Conservation (phyloP, 92 coral and sea anemone genomes). For the Bergia puertoricense region DNA sequence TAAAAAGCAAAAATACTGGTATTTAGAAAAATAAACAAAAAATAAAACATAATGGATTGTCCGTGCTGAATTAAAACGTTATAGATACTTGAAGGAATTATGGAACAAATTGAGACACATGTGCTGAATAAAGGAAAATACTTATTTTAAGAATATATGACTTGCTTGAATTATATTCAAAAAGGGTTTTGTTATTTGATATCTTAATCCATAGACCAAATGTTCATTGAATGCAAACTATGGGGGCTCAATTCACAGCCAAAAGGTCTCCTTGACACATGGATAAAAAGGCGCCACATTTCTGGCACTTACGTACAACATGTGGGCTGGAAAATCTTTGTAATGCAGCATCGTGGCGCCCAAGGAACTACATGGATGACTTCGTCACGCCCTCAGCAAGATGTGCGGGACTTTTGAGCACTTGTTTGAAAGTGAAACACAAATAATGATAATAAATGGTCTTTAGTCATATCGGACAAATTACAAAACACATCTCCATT, state of each 20-base stretch:
- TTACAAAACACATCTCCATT: too few species aligned
- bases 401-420: too few species aligned
- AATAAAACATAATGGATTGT: too few species aligned
- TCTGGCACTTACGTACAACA: constrained; percentile 3
- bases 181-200: not conserved
- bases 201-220: not conserved
- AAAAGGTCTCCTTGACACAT: constrained; percentile 1
- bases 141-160: not conserved
- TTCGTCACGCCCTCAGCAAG: not conserved
- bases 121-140: too few species aligned
- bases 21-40: too few species aligned
- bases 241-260: not conserved
- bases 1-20: too few species aligned
- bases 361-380: not conserved
- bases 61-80: too few species aligned
- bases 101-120: too few species aligned
- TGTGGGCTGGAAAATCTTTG: constrained; percentile 15
- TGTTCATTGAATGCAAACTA: not conserved
- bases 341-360: constrained; percentile 24
- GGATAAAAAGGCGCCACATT: constrained; percentile 19
- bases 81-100: too few species aligned
- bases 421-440: too few species aligned
- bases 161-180: not conserved
- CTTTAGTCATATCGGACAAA: too few species aligned
- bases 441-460: too few species aligned